A percentile compares a stretch with the other conserved stretches of the same genome.
phyloP scores from a whole-genome alignment of 2,888 invertebrate genomes.

The Caradrina kadenii region DNA sequence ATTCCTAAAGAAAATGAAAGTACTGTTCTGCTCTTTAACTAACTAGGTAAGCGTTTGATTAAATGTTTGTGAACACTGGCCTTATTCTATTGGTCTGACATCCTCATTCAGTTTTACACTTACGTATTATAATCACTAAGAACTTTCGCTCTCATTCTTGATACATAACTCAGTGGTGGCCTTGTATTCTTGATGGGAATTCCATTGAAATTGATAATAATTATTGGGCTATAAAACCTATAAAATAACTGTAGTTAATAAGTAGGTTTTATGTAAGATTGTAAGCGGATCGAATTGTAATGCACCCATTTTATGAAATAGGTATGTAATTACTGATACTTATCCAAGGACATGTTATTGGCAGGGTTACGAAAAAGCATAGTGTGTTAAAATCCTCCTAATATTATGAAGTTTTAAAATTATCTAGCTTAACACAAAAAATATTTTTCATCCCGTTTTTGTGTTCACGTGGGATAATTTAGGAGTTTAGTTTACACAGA shows the following conservation, averaged over 20 bases:
- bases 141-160: constrained; percentile 28
- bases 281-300: constrained; percentile 2
- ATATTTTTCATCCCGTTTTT: no score
- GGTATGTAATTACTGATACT: background rate
- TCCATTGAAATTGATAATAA: constrained; percentile 37
- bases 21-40: no score
- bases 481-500: no score
- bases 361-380: background rate
- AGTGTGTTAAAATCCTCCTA: no score
- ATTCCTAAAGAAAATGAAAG: no score
- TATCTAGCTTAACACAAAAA: no score
- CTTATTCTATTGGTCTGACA: no score
- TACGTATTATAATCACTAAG: background rate
- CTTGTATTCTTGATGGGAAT: constrained; percentile 46
- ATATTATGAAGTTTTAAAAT: no score
- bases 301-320: constrained; percentile 20
- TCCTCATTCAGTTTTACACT: background rate
- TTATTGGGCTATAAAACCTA: constrained; percentile 43
- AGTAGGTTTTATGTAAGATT: constrained; percentile 23
- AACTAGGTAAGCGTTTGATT: no score
- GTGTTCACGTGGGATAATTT: no score
- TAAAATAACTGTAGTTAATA: constrained; percentile 29
- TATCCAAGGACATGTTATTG: background rate
- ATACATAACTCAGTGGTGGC: constrained; percentile 12
- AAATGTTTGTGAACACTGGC: no score